Conservation (phyloP, 2,113 vertebrate species). For the Odontesthes bonariensis region DNA sequence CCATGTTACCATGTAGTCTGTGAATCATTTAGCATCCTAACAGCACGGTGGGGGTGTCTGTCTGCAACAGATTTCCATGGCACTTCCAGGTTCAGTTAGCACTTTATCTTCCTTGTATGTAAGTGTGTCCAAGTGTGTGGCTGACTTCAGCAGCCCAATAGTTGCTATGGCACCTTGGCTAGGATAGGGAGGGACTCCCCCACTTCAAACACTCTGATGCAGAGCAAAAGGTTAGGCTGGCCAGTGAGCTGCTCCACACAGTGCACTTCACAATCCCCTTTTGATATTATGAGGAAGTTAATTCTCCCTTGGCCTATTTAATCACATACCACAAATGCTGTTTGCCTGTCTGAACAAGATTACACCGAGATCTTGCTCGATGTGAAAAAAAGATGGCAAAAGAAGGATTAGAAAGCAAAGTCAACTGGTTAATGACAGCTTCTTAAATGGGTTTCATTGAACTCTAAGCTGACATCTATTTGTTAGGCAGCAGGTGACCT, state of each 20-base stretch:
- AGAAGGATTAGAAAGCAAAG: not conserved
- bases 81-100: conserved; percentile 39
- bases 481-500: conserved; percentile 1
- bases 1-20: no score
- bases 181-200: conserved; percentile 45
- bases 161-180: conserved; percentile 78
- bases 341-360: not conserved
- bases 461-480: conserved; percentile 10
- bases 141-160: conserved; percentile 45
- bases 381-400: not conserved
- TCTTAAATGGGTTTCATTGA: not conserved
- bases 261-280: not conserved
- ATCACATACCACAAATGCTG: conserved; percentile 11
- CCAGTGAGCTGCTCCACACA: conserved; percentile 37
- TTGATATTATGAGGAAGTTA: not conserved
- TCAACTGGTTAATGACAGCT: not conserved
- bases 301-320: not conserved
- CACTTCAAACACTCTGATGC: conserved; percentile 50
- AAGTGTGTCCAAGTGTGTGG: conserved; percentile 29
- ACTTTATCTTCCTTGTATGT: conserved; percentile 36
- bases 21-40: no score
- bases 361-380: not conserved
- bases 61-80: conserved; percentile 60
- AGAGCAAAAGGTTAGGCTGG: conserved; percentile 59
- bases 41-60: not conserved